Evolutionary conservation across 1,140 invertebrate genomes (phyloP), one percentile per base, ranked within the genome.

Genomic region (Lepeophtheirus salmonis): DNA sequence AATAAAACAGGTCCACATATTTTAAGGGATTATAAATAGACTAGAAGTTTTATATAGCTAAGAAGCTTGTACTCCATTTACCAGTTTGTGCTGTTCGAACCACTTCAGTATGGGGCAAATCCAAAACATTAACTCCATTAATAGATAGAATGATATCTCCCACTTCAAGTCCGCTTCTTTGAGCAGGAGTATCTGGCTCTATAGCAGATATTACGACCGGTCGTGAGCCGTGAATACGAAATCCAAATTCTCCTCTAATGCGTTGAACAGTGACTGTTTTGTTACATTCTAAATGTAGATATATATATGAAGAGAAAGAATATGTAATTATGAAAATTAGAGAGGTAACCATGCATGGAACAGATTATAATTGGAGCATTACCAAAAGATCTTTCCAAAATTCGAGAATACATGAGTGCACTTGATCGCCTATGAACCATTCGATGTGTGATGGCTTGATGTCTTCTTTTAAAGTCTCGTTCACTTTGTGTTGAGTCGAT

Each of bases 181-280:
- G 63, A 3, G 66, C 66, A 12, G 55, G 65, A 3, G 84, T 89
- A 67, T 86, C 84, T 3, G 83, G 81, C 71, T 95, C 90, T 61
- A 97, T 91, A 2, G 86, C 86, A 1, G 90, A 92, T 3, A 97
- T 87, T 0, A 95, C 87, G 0, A 94, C 89, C 0, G 92, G 91
- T 65, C 89, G 86, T 59, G 86, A 90, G 12, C 91, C 90, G 66
- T 94, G 86, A 65, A 97, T 92, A 52, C 91, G 79, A 68, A 97
- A 92, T 12, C 92, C 92, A 70, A 94, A 96, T 68, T 94, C 90
- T 6, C 84, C 86, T 16, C 83, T 83, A 59, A 84, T 80, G 50
- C 84, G 78, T 63, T 78, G 79, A 0, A 90, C 83, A 48, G 84
- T 76, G 14, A 91, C 82, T 23, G 80, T 83, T 70, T 89, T 88